A percentile compares a stretch with the other conserved stretches of the same genome.
phyloP scores from a whole-genome alignment of 2,113 vertebrate species.

The Scomber colias region DNA sequence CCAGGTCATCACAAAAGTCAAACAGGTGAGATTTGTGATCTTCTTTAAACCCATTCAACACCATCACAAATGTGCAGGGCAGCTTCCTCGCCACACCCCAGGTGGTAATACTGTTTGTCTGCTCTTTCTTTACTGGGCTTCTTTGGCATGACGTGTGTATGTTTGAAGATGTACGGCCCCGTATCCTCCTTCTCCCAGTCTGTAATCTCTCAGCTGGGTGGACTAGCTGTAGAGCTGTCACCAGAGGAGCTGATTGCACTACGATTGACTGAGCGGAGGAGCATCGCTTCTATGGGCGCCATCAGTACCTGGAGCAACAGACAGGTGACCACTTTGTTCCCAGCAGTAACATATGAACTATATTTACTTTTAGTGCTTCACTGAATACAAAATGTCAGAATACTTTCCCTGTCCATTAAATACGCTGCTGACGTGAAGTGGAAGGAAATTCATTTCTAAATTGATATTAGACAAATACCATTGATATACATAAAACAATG shows the following conservation, averaged over 20 bases:
- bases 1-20: constrained; percentile 78
- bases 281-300: constrained; percentile 78
- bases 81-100: background rate
- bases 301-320: constrained; percentile 74
- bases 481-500: too few relatives aligned
- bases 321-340: constrained; percentile 75
- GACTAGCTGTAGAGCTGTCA: constrained; percentile 70
- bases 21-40: constrained; percentile 73
- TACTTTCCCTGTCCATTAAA: too few relatives aligned
- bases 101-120: constrained; percentile 20
- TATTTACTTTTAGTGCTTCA: background rate
- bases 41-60: background rate
- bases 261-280: constrained; percentile 71
- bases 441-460: too few relatives aligned
- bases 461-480: too few relatives aligned
- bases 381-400: too few relatives aligned
- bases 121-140: constrained; percentile 19
- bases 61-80: background rate
- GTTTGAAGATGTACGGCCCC: constrained; percentile 77
- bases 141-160: constrained; percentile 29
- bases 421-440: too few relatives aligned
- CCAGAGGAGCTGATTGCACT: constrained; percentile 78
- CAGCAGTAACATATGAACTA: background rate
- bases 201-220: constrained; percentile 82
- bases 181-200: constrained; percentile 76